Base-by-base conservation (phyloP, 1,140 invertebrate genomes). In the Pachypeltis micranthus region DNA sequence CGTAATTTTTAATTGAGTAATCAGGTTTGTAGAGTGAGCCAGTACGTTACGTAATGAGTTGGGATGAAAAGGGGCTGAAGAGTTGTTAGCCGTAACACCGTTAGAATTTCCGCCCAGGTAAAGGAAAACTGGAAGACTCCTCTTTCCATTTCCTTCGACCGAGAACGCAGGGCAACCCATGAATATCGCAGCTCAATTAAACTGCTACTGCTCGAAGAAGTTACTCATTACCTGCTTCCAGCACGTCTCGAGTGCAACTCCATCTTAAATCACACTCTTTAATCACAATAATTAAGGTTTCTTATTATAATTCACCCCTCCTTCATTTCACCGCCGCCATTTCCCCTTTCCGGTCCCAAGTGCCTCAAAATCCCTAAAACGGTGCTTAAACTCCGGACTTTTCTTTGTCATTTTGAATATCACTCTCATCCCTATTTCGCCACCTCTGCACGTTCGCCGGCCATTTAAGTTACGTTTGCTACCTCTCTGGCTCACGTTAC, bases 181-280 rank as follows among this genome's bases (percentile, higher is more conserved):
- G 47, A 51, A 51, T 51, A 51, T 51, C 47, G 23, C 12, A 51
- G 47, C 47, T 51, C 47, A 51, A 51, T 51, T 51, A 51, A 51
- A 51, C 47, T 21, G 7, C 16, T 51, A n/a, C n/a, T n/a, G n/a
- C n/a, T 51, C 23, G 47, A 51, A 51, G 47, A 51, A 51, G 47
- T 51, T 51, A 51, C 47, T 51, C 47, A 51, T 51, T 51, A 51
- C 12, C 47, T 21, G n/a, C n/a, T n/a, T n/a, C 47, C 21, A 4
- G 47, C 23, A 51, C 47, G 47, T 51, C 4, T 21, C 4, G 47
- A 21, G 19, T 51, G 47, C 10, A 21, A 51, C 7, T 21, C 47
- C 23, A 10, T 21, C 23, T 51, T 10, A 51, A 51, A 51, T 51
- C 47, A 51, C 47, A 51, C 47, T 21, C 47, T 51, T 51, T 51